These are phyloP conservation scores for Torymus auratus DNA, from an alignment of 2,888 invertebrate species.

Conservation along the genomic window DNA sequence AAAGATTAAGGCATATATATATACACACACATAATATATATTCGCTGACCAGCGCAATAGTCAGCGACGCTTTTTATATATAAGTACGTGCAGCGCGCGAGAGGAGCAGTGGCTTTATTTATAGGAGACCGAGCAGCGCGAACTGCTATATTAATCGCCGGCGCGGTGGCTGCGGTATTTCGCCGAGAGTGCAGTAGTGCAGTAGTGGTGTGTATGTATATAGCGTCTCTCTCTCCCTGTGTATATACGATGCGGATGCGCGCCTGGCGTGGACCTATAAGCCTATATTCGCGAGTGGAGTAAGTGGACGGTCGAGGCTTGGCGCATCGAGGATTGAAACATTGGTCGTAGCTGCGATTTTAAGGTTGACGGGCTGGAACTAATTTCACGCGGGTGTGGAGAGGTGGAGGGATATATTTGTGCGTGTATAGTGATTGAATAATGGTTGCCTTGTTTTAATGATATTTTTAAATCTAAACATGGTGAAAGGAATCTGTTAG, in stretches of 20 bases:
- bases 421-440: too few relatives aligned
- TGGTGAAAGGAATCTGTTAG: too few relatives aligned
- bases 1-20: neutral
- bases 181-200: too few relatives aligned
- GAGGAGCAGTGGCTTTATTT: constrained; percentile 38
- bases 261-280: neutral
- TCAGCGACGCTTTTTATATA: too few relatives aligned
- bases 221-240: too few relatives aligned
- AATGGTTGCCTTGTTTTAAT: too few relatives aligned
- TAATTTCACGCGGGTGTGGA: neutral
- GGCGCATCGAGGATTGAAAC: constrained; percentile 1
- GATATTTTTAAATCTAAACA: too few relatives aligned
- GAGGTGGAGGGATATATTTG: neutral
- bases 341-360: constrained; percentile 25
- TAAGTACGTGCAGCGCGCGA: too few relatives aligned
- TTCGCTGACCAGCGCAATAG: too few relatives aligned
- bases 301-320: neutral
- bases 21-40: too few relatives aligned
- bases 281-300: constrained; percentile 5
- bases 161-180: neutral
- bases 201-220: too few relatives aligned
- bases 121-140: constrained; percentile 13
- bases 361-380: neutral
- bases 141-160: constrained; percentile 43
- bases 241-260: neutral